Evolutionary conservation across 2,888 invertebrate genomes (phyloP).

Genomic region (Cantharis nigra): DNA sequence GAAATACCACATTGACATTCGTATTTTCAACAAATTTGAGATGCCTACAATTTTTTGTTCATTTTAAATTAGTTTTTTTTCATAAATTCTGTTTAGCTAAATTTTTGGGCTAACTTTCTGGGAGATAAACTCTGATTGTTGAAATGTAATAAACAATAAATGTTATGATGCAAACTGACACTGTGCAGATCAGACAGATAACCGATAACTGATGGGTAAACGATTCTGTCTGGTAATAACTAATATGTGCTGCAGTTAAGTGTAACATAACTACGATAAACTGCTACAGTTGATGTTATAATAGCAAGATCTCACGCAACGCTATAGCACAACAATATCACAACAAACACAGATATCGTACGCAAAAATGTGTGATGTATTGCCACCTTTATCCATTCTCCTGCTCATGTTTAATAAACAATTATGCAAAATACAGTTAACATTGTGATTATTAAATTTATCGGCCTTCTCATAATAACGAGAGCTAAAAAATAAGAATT

Average conservation of each 20-base stretch:
- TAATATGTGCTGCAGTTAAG: constrained; percentile 50
- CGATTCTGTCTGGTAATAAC: constrained; percentile 50
- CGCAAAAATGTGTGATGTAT: constrained; percentile 29
- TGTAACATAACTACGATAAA: constrained; percentile 47
- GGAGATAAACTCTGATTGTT: constrained; percentile 28
- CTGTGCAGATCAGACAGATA: constrained; percentile 29
- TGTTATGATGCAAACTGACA: constrained; percentile 32
- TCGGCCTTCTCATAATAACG: background rate
- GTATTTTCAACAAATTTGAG: constrained; percentile 12
- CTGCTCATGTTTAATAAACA: background rate
- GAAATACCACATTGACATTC: constrained; percentile 52
- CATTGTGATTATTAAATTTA: background rate
- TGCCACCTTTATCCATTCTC: constrained; percentile 4
- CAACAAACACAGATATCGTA: constrained; percentile 24
- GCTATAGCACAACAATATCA: constrained; percentile 7
- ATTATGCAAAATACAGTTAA: background rate
- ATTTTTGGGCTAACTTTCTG: background rate
- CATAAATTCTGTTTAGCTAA: background rate
- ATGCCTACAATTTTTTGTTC: background rate
- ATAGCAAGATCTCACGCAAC: constrained; percentile 49
- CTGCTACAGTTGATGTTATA: constrained; percentile 47
- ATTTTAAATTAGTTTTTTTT: background rate
- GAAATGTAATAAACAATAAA: constrained; percentile 38
- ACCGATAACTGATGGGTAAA: constrained; percentile 46
- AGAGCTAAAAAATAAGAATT: background rate